Base-by-base conservation (phyloP, 2,113 vertebrate genomes). In the Xyliphius kryptos region DNA sequence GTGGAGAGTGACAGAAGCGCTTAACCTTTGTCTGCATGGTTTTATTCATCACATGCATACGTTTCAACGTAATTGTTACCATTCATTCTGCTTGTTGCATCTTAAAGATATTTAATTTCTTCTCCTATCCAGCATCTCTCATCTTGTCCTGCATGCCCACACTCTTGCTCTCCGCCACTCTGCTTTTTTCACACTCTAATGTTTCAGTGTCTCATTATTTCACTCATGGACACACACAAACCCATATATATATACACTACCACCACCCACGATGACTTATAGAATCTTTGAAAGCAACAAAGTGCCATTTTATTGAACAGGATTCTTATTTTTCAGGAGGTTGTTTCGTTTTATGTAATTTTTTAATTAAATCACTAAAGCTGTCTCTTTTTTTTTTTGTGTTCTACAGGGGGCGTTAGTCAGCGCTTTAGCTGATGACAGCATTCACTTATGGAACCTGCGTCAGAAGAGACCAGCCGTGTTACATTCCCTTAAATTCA, bases 391-490 rank as follows among this genome's bases (percentile, higher is more conserved):
- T n/a, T n/a, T n/a, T n/a, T n/a, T n/a, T n/a, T n/a, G n/a, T n/a
- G 1, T 41, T 46, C 53, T 46, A 21, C 58, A 99, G 96, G 96
- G 96, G 83, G 96, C 96, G 61, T 89, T 99, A 76, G 96, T 99
- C 87, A 99, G 95, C 71, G 96, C 92, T 86, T 90, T 97, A 91
- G 91, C 95, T 64, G 96, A 99, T 67, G 96, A 99, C 78, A 97
- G 88, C n/a, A 83, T 99, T 75, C 95, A 99, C 77, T 82, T 99
- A 74, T 99, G 96, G 96, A 99, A 99, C 82, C 87, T 99, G 76
- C 91, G 96, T 84, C 96, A 99, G 79, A 99, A 98, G 84, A 92
- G 96, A 81, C 96, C 96, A 44, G 96, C 95, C 69, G 89, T 99
- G 74, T 86, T 99, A 63, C 96, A 99, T 80, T 99, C 96, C 1